phyloP scores from a whole-genome alignment of 2,113 vertebrate species.

The Turdus rufiventris region DNA sequence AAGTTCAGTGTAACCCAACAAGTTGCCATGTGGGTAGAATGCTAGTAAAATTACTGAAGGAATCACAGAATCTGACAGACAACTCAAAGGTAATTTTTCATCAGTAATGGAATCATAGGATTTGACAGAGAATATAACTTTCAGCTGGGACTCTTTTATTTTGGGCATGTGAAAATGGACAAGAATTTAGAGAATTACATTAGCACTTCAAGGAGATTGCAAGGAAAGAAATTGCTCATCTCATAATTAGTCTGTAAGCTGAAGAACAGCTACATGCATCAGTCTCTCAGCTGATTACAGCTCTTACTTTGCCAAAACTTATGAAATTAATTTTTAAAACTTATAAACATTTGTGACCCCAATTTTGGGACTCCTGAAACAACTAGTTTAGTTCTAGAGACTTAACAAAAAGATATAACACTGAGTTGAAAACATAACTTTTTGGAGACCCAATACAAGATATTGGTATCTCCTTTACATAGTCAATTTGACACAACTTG shows the following conservation, averaged over 20 bases:
- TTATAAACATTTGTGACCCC: neutral
- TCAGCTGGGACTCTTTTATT: neutral
- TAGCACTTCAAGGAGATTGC: neutral
- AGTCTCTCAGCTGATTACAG: neutral
- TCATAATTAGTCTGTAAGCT: neutral
- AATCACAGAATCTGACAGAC: neutral
- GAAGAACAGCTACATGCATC: accelerated
- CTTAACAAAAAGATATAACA: neutral
- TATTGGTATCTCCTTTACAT: neutral
- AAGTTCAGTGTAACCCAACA: neutral
- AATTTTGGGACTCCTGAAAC: neutral
- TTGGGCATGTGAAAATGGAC: neutral
- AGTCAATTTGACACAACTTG: too few species aligned
- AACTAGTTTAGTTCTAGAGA: neutral
- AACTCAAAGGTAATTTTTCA: too few species aligned
- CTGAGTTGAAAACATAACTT: neutral
- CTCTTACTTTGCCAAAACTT: neutral
- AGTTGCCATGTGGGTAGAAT: neutral
- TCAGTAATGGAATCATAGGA: neutral
- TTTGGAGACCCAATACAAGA: neutral
- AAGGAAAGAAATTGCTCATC: neutral
- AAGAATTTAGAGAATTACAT: neutral
- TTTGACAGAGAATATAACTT: neutral
- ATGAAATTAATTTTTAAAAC: neutral
- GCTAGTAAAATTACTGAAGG: neutral